These are phyloP conservation scores for Dreissena polymorpha DNA, from an alignment of 1,140 invertebrate genomes.

Conservation along the genomic window DNA sequence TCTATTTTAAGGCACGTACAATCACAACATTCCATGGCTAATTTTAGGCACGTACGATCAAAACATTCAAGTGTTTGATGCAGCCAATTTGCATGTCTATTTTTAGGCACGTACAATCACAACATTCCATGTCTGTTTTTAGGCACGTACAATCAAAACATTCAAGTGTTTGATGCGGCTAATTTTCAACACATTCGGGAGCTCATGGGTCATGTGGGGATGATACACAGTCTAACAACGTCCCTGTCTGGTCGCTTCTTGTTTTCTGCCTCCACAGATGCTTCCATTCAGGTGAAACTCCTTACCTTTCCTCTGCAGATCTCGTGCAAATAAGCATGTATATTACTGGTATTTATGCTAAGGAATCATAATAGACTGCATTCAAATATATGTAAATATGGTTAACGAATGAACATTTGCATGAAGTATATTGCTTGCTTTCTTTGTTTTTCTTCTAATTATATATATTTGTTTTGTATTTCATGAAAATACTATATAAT, in stretches of 20 bases:
- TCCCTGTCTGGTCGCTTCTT: constrained; percentile 69
- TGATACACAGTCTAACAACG: constrained; percentile 63
- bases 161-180: constrained; percentile 69
- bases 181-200: constrained; percentile 63
- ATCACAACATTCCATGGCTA: constrained; percentile 67
- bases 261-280: constrained; percentile 72
- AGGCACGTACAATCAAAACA: constrained; percentile 72
- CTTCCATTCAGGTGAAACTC: constrained; percentile 66
- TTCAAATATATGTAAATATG: too few species aligned
- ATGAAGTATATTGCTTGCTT: too few species aligned
- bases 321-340: too few species aligned
- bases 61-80: constrained; percentile 72
- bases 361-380: too few species aligned
- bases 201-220: constrained; percentile 70
- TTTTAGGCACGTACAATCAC: constrained; percentile 70
- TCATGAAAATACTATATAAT: too few species aligned
- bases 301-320: too few species aligned
- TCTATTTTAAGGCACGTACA: constrained; percentile 69
- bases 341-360: too few species aligned
- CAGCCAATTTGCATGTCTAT: constrained; percentile 58
- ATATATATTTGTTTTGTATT: too few species aligned
- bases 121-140: constrained; percentile 66
- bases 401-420: too few species aligned
- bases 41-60: constrained; percentile 64
- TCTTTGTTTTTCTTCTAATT: too few species aligned